Percentiles rank a stretch among this genome's conserved stretches.
These are phyloP conservation scores for Cryptocephalus moraei DNA, from an alignment of 2,888 invertebrate species.

Conservation along the genomic window DNA sequence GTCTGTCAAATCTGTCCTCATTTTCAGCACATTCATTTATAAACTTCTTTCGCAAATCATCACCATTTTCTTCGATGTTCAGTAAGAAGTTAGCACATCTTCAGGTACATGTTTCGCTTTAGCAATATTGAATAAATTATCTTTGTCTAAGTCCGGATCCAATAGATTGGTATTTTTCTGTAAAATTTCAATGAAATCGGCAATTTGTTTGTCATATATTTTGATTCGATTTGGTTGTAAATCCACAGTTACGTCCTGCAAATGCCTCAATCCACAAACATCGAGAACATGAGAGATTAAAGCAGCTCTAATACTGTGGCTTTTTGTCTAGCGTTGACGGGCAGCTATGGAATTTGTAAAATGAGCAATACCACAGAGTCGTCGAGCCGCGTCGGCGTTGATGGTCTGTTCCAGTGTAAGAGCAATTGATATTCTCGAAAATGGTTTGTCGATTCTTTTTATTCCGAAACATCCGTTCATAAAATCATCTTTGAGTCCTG, in stretches of 20 bases:
- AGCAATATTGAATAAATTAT: conserved; percentile 15
- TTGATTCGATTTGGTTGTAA: conserved; percentile 6
- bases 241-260: conserved; percentile 12
- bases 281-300: conserved; percentile 15
- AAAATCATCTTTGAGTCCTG: conserved; percentile 2
- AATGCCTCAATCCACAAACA: conserved; percentile 6
- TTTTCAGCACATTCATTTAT: conserved; percentile 12
- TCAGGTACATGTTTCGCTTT: conserved; percentile 9
- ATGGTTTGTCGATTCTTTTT: conserved; percentile 8
- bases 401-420: conserved; percentile 14
- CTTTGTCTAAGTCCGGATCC: conserved; percentile 10
- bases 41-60: conserved; percentile 8
- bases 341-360: conserved; percentile 11
- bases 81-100: conserved; percentile 18
- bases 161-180: conserved; percentile 17
- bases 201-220: conserved; percentile 8
- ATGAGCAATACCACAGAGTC: conserved; percentile 15
- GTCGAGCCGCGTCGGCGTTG: conserved; percentile 17
- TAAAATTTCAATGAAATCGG: conserved; percentile 9
- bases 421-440: conserved; percentile 1
- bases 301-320: conserved; percentile 4
- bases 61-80: conserved; percentile 18
- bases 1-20: conserved; percentile 12
- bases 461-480: conserved; percentile 9
- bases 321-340: conserved; percentile 4